Evolutionary conservation across 1,140 invertebrate species (phyloP).

Genomic region (Periplaneta americana): DNA sequence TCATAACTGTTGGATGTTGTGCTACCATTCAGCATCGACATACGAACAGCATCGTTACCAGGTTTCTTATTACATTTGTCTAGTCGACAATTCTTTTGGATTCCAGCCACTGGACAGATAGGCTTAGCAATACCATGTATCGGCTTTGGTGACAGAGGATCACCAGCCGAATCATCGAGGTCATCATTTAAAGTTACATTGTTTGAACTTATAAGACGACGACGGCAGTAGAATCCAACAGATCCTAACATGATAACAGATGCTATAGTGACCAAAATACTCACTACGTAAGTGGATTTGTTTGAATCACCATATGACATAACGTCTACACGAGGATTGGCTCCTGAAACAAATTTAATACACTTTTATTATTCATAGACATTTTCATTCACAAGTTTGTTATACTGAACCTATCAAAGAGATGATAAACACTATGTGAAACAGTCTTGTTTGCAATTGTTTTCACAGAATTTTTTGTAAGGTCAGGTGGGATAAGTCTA

Average conservation of each 20-base stretch:
- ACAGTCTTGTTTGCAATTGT: too few species aligned
- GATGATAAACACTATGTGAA: too few species aligned
- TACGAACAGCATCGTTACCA: constrained; percentile 46
- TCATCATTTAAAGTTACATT: background rate
- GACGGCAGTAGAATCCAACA: constrained; percentile 7
- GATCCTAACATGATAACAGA: background rate
- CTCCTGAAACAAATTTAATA: too few species aligned
- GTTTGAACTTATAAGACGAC: background rate
- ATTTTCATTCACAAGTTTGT: too few species aligned
- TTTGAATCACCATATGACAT: constrained; percentile 19
- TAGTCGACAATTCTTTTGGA: background rate
- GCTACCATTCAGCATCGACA: constrained; percentile 55
- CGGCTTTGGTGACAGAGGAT: constrained; percentile 49
- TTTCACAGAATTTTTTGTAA: too few species aligned
- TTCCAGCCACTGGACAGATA: background rate
- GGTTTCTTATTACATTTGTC: constrained; percentile 4
- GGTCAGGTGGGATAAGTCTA: too few species aligned
- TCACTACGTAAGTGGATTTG: constrained; percentile 2
- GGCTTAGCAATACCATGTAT: constrained; percentile 15
- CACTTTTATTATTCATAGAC: too few species aligned
- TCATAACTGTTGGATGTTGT: constrained; percentile 53
- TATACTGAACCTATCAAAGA: too few species aligned
- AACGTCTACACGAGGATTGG: too few species aligned
- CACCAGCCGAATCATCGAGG: constrained; percentile 49
- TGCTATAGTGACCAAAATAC: background rate